Percentiles rank a stretch among this genome's conserved stretches.
Evolutionary conservation across 2,888 invertebrate genomes (phyloP).

Genomic region (Cotesia congregata): DNA sequence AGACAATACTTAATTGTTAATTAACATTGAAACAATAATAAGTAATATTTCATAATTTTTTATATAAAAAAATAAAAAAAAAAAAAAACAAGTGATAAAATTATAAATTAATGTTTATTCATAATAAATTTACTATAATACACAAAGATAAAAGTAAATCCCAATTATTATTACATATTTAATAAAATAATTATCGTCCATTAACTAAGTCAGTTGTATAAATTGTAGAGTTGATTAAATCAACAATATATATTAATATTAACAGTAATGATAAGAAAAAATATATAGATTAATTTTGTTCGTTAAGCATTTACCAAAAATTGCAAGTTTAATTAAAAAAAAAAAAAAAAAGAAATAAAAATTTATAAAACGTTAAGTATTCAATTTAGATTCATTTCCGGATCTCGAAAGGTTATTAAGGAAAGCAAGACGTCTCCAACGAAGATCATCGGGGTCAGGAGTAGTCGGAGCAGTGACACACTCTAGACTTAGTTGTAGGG

Average conservation of each 20-base stretch:
- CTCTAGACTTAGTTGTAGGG: conserved; percentile 71
- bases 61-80: background rate
- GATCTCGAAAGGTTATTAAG: conserved; percentile 57
- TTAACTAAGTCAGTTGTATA: background rate
- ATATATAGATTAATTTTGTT: background rate
- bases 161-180: conserved; percentile 3
- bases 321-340: background rate
- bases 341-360: background rate
- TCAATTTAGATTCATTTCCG: conserved; percentile 60
- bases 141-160: conserved; percentile 6
- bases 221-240: background rate
- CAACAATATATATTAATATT: background rate
- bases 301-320: background rate
- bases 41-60: background rate
- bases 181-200: background rate
- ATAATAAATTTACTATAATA: background rate
- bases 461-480: conserved; percentile 66
- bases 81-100: background rate
- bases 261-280: background rate
- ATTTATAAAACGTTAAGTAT: conserved; percentile 58
- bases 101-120: background rate
- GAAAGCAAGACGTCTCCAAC: conserved; percentile 61
- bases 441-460: conserved; percentile 65
- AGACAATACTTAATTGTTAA: no score
- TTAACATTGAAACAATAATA: no score